Percentiles rank a stretch among this genome's conserved stretches.
These are phyloP conservation scores for Zaprionus tsacasi DNA, from an alignment of 1,140 invertebrate genomes.

Conservation along the genomic window DNA sequence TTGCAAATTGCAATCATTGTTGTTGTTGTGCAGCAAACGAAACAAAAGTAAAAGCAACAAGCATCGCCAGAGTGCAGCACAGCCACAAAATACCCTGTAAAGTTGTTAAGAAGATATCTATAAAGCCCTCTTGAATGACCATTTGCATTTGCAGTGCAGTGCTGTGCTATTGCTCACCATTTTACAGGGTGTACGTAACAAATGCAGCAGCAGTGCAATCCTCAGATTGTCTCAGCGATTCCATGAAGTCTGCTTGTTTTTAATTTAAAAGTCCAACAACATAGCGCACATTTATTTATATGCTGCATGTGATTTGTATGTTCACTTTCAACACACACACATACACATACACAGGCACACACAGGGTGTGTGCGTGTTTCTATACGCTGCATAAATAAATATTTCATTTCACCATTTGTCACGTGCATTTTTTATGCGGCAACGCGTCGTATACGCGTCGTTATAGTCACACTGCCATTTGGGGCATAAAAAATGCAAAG, in stretches of 20 bases:
- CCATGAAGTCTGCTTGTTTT: slow-evolving; percentile 55
- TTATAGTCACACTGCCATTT: slow-evolving; percentile 47
- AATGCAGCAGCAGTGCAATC: slow-evolving; percentile 5
- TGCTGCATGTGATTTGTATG: slow-evolving; percentile 76
- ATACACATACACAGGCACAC: neutral
- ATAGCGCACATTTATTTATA: slow-evolving; percentile 71
- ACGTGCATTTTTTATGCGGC: slow-evolving; percentile 76
- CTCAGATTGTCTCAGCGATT: slow-evolving; percentile 41
- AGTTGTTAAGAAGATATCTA: neutral
- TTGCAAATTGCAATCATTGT: slow-evolving; percentile 78
- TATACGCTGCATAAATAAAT: slow-evolving; percentile 66
- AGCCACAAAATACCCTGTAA: neutral
- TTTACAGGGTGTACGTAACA: slow-evolving; percentile 8
- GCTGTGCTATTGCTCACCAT: neutral
- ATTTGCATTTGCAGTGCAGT: neutral
- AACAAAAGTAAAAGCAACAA: slow-evolving; percentile 42
- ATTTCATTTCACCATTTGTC: slow-evolving; percentile 79
- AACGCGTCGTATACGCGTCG: slow-evolving; percentile 68
- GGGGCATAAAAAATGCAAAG: slow-evolving; percentile 47
- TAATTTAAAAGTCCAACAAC: slow-evolving; percentile 79
- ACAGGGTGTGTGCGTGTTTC: slow-evolving; percentile 47
- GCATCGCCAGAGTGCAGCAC: neutral
- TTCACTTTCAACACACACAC: slow-evolving; percentile 23
- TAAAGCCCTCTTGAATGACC: neutral
- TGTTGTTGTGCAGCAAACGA: slow-evolving; percentile 41